Percentiles rank a stretch among this genome's conserved stretches.
These are phyloP conservation scores for Stichopus chloronotus DNA, from an alignment of 35 echinoderm and acorn worm species.

Conservation along the genomic window DNA sequence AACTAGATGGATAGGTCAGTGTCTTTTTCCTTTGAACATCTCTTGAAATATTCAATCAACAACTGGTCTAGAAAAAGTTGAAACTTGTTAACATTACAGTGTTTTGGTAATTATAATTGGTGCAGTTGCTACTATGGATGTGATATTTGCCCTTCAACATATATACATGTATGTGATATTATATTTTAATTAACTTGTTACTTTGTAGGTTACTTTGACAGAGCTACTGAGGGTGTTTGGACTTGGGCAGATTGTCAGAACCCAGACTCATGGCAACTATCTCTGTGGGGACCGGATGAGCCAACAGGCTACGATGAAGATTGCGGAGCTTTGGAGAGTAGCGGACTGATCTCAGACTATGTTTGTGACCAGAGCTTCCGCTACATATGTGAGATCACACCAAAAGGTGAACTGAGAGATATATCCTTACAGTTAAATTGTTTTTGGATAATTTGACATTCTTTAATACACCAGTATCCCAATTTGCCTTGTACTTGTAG, in stretches of 20 bases:
- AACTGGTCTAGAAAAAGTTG: too few species aligned
- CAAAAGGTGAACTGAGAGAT: conserved; percentile 61
- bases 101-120: not conserved
- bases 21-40: too few species aligned
- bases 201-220: conserved; percentile 75
- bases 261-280: conserved; percentile 65
- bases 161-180: not conserved
- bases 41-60: too few species aligned
- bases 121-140: not conserved
- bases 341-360: conserved; percentile 49
- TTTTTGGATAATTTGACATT: too few species aligned
- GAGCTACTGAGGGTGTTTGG: conserved; percentile 78
- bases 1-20: conserved; percentile 72
- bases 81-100: too few species aligned
- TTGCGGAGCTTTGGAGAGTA: conserved; percentile 58
- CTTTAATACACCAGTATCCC: too few species aligned
- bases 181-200: not conserved
- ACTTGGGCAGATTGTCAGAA: conserved; percentile 78
- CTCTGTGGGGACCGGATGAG: conserved; percentile 70
- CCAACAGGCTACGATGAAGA: conserved; percentile 69
- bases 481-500: too few species aligned
- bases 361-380: conserved; percentile 66
- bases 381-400: conserved; percentile 75
- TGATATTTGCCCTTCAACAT: not conserved
- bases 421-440: not conserved